phyloP scores from a whole-genome alignment of 2,888 invertebrate genomes.

The Drosophila tripunctata region DNA sequence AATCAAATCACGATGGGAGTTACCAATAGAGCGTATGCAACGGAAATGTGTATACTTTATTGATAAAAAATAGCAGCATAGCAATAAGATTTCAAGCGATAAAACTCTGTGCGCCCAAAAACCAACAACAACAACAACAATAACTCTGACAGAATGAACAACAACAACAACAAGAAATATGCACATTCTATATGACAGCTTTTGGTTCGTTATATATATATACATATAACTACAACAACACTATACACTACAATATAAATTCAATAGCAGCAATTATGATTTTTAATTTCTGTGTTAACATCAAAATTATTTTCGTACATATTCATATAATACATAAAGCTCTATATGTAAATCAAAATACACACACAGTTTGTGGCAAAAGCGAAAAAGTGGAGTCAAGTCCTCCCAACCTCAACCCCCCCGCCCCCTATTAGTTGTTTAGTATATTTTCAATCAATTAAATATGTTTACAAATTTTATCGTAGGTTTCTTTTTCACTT shows the following conservation, averaged over 20 bases:
- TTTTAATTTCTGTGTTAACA: constrained; percentile 46
- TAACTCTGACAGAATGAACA: constrained; percentile 27
- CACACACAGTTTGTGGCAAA: neutral
- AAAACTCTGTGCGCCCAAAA: too few relatives aligned
- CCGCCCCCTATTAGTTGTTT: constrained; percentile 36
- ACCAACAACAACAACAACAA: constrained; percentile 31
- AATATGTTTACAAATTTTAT: constrained; percentile 15
- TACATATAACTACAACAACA: constrained; percentile 17
- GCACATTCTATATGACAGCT: constrained; percentile 53
- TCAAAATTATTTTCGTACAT: constrained; percentile 44
- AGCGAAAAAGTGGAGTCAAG: too few relatives aligned
- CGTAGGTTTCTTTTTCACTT: constrained; percentile 17
- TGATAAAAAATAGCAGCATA: constrained; percentile 54
- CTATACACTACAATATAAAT: constrained; percentile 15
- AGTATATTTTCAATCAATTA: constrained; percentile 28
- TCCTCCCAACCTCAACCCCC: too few relatives aligned
- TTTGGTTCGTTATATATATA: constrained; percentile 44
- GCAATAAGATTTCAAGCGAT: constrained; percentile 59
- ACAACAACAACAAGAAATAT: constrained; percentile 34
- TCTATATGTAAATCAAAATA: constrained; percentile 21
- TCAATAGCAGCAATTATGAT: constrained; percentile 37
- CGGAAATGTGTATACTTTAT: constrained; percentile 34
- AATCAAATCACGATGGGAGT: constrained; percentile 16
- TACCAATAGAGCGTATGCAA: constrained; percentile 23
- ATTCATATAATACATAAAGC: constrained; percentile 22